Evolutionary conservation across 1,140 invertebrate species (phyloP).

Genomic region (Pinna nobilis): DNA sequence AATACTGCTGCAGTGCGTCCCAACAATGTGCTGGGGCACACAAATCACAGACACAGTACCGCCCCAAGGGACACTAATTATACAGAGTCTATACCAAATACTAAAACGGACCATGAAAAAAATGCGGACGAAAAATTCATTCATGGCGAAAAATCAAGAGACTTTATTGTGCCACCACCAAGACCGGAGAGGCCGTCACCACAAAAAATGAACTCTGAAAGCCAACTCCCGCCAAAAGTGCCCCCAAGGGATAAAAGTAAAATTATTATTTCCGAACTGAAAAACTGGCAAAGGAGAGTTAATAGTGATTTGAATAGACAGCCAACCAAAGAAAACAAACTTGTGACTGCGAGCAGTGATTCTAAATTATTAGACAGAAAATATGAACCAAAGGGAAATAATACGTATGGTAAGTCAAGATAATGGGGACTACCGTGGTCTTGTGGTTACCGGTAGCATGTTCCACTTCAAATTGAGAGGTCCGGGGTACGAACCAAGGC

Average conservation of each 20-base stretch:
- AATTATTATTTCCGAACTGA: conserved; percentile 58
- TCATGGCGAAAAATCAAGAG: conserved; percentile 15
- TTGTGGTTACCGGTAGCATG: not conserved
- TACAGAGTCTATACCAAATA: conserved; percentile 27
- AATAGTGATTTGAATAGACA: conserved; percentile 2
- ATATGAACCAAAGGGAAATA: conserved; percentile 8
- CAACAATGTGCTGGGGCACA: conserved; percentile 56
- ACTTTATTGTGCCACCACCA: conserved; percentile 39
- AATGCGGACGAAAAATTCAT: not conserved
- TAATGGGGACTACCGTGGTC: not conserved
- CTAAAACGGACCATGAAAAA: conserved; percentile 12
- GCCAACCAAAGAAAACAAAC: not conserved
- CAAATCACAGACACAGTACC: conserved; percentile 21
- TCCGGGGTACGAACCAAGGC: too few relatives aligned
- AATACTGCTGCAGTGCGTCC: conserved; percentile 63
- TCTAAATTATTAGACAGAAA: conserved; percentile 34
- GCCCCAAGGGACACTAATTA: too few relatives aligned
- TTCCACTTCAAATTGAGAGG: too few relatives aligned
- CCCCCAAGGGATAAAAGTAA: conserved; percentile 60
- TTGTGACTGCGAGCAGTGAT: conserved; percentile 38
- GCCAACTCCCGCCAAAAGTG: conserved; percentile 51
- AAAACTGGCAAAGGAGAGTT: conserved; percentile 62
- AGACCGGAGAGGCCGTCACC: conserved; percentile 25
- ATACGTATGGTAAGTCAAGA: conserved; percentile 50
- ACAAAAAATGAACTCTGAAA: conserved; percentile 2